These are phyloP conservation scores for Clarias pachynema DNA, from an alignment of 2,797 vertebrate species.

Conservation along the genomic window DNA sequence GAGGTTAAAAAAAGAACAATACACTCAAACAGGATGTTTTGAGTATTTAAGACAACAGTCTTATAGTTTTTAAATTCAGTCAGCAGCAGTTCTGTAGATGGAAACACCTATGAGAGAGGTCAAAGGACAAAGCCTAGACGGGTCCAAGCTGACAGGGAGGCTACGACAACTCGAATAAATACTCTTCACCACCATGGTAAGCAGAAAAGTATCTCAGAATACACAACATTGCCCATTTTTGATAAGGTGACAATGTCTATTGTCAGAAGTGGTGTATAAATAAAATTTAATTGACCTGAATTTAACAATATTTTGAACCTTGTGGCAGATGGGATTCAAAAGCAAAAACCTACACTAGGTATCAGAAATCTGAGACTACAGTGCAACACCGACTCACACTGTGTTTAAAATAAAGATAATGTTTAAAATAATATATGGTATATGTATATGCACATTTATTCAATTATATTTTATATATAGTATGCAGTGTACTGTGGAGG, in stretches of 20 bases:
- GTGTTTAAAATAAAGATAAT: neutral
- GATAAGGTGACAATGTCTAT: too few species aligned
- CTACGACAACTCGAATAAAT: too few species aligned
- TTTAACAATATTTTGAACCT: neutral
- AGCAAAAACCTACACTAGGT: neutral
- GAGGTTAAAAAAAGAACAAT: slow-evolving; percentile 5
- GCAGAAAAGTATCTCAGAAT: neutral
- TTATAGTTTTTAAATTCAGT: too few species aligned
- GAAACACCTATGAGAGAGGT: neutral
- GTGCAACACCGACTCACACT: neutral
- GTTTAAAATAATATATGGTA: neutral
- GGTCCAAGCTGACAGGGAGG: neutral
- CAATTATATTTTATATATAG: neutral
- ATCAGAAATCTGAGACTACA: neutral
- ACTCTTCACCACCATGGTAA: neutral
- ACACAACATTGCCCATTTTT: neutral
- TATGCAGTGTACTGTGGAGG: neutral
- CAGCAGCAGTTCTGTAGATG: neutral
- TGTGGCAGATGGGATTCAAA: neutral
- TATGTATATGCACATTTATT: neutral
- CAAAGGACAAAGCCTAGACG: neutral
- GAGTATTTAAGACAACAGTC: neutral
- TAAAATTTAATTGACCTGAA: too few species aligned
- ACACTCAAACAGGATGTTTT: neutral
- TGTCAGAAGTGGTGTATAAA: too few species aligned